Conservation (phyloP, 2,888 invertebrate genomes). For the Eristalinus sepulchralis region DNA sequence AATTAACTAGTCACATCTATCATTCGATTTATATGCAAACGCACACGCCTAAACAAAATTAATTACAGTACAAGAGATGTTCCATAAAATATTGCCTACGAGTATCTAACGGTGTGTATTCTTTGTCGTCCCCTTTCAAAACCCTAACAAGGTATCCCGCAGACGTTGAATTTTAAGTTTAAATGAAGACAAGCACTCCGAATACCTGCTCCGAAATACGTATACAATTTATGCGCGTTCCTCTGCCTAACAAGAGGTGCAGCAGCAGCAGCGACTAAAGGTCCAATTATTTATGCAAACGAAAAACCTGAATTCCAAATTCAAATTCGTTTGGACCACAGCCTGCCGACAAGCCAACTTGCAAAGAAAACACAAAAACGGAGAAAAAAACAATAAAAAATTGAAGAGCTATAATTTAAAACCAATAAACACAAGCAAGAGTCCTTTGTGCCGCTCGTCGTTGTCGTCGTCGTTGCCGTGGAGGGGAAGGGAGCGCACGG, state of each 20-base stretch:
- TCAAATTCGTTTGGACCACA: constrained; percentile 63
- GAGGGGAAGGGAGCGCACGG: not conserved
- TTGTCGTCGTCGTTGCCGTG: not conserved
- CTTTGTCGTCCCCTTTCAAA: not conserved
- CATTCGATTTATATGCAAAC: not conserved
- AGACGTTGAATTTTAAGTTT: not conserved
- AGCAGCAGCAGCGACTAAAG: constrained; percentile 37
- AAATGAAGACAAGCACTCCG: not conserved
- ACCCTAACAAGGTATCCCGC: not conserved
- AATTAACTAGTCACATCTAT: not conserved
- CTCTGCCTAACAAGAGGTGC: constrained; percentile 63
- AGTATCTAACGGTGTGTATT: not conserved
- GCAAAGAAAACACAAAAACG: not conserved
- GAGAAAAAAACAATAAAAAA: constrained; percentile 52
- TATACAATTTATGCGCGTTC: constrained; percentile 43
- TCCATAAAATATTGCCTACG: not conserved
- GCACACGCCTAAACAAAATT: not conserved
- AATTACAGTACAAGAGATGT: not conserved
- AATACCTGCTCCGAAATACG: constrained; percentile 31
- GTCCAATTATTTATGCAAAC: constrained; percentile 70
- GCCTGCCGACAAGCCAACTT: not conserved
- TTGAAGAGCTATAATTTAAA: constrained; percentile 68
- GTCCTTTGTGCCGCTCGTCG: constrained; percentile 12
- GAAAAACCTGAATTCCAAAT: constrained; percentile 61
- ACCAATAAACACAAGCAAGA: constrained; percentile 64